Percentiles rank a stretch among this genome's conserved stretches.
Evolutionary conservation across 1,140 invertebrate genomes (phyloP).

Genomic region (Danaus melanippus): DNA sequence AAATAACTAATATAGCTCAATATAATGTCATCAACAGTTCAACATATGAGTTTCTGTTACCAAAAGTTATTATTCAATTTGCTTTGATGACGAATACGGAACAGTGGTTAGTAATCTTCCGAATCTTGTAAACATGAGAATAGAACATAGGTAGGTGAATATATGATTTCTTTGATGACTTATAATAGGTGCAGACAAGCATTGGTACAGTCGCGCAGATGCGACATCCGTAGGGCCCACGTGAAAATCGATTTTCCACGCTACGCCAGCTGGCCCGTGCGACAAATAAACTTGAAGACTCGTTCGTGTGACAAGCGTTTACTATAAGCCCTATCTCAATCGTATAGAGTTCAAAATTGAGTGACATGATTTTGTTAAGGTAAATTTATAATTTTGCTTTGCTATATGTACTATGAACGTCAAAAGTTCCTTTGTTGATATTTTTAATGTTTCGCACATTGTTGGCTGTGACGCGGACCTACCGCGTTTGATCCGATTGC

Average conservation of each 20-base stretch:
- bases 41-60: too few species aligned
- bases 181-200: slow-evolving; percentile 50
- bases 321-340: slow-evolving; percentile 15
- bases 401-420: slow-evolving; percentile 64
- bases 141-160: slow-evolving; percentile 16
- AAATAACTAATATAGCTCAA: not conserved
- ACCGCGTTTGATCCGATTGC: slow-evolving; percentile 67
- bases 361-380: not conserved
- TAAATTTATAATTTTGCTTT: slow-evolving; percentile 26
- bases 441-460: slow-evolving; percentile 72
- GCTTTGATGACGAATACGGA: slow-evolving; percentile 2
- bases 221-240: slow-evolving; percentile 64
- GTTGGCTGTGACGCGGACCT: slow-evolving; percentile 47
- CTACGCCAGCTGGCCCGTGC: slow-evolving; percentile 63
- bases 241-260: slow-evolving; percentile 72
- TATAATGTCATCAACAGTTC: not conserved
- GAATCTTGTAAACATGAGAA: too few species aligned
- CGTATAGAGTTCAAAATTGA: slow-evolving; percentile 25
- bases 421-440: slow-evolving; percentile 71
- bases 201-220: slow-evolving; percentile 58
- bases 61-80: not conserved
- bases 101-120: slow-evolving; percentile 30
- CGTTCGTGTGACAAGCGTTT: not conserved
- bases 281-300: slow-evolving; percentile 40
- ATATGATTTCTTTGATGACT: slow-evolving; percentile 26